A percentile compares a stretch with the other conserved stretches of the same genome.
Evolutionary conservation across 2,888 invertebrate genomes (phyloP).

Genomic region (Caenorhabditis sp.): DNA sequence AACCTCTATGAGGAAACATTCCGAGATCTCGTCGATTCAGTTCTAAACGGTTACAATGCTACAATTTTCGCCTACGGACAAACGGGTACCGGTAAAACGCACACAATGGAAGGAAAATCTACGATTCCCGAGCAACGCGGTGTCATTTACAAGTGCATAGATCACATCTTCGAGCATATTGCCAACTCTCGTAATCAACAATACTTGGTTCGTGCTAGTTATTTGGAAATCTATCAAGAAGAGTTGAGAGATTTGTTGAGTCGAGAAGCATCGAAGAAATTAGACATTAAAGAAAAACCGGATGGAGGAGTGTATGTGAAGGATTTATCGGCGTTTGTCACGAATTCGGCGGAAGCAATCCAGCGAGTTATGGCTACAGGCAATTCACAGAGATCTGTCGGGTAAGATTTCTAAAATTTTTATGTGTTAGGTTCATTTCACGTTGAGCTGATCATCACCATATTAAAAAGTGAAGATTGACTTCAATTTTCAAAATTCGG

Average conservation of each 20-base stretch:
- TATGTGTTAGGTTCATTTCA: too few relatives aligned
- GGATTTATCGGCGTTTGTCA: conserved; percentile 75
- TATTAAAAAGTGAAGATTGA: too few relatives aligned
- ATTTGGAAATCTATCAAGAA: conserved; percentile 88
- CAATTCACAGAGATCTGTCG: conserved; percentile 91
- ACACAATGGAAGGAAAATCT: conserved; percentile 78
- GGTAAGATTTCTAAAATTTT: conserved; percentile 71
- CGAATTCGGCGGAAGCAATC: conserved; percentile 92
- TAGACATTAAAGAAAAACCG: conserved; percentile 77
- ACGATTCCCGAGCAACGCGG: conserved; percentile 78
- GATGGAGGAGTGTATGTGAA: conserved; percentile 60
- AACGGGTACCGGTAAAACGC: conserved; percentile 88
- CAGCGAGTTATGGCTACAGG: conserved; percentile 90
- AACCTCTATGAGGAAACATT: conserved; percentile 95
- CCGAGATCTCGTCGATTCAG: conserved; percentile 90
- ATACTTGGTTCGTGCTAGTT: conserved; percentile 93
- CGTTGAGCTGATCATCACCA: too few relatives aligned
- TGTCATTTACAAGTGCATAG: conserved; percentile 93
- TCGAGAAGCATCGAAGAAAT: conserved; percentile 76
- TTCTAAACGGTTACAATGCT: conserved; percentile 95
- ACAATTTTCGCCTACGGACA: conserved; percentile 99
- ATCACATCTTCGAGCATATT: conserved; percentile 96
- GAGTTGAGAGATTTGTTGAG: conserved; percentile 79
- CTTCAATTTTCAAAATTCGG: too few relatives aligned
- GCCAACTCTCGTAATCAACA: conserved; percentile 81